Base-by-base conservation (phyloP, 2,888 invertebrate species). In the Meiosimyza decipiens region DNA sequence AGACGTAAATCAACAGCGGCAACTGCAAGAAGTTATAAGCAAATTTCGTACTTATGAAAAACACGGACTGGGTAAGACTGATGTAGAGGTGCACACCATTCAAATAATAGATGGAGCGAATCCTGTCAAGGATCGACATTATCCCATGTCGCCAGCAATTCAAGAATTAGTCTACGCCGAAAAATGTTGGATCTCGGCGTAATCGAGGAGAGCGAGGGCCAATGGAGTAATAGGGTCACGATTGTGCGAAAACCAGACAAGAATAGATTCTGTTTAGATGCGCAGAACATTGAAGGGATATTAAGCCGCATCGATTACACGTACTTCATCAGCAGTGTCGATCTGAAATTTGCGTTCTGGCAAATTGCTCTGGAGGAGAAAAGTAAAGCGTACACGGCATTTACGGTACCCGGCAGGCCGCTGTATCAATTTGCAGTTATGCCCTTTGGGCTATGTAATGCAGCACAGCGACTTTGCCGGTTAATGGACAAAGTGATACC, bases 101-200 rank as follows among this genome's bases (percentile, higher is more conserved):
- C 73, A 75, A 57, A 59, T 73, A 1, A 68, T 71, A 13, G 74
- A 76, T 11, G 73, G 71, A 7, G 69, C 75, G 3, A 55, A 54
- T 7, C 75, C 76, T 0, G 65, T 75, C 15, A 78, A 77, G 57
- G 73, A 76, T 47, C 69, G 76, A 1, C 74, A 77, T 54, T 79
- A 75, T 51, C 75, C 76, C 1, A 55, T 76, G 3, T 78, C 77
- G 3, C 77, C 76, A 4, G 73, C 71, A 3, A 69, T 76, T 11
- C 77, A 79, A 54, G 62, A 68, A n/a, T 51, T 74, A 13, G 16
- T 76, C 7, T 75, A 76, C 40, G 74, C 67, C 6, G 82, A 83
- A 72, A 77, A 3, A 84, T 84, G 82, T 47, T 84, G 9, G 68
- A 62, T 1, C 64, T 77, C 7, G 80, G 77, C 6, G 77, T 84